Evolutionary conservation across 2,797 vertebrate species (phyloP).

Genomic region (Okamejei kenojei): DNA sequence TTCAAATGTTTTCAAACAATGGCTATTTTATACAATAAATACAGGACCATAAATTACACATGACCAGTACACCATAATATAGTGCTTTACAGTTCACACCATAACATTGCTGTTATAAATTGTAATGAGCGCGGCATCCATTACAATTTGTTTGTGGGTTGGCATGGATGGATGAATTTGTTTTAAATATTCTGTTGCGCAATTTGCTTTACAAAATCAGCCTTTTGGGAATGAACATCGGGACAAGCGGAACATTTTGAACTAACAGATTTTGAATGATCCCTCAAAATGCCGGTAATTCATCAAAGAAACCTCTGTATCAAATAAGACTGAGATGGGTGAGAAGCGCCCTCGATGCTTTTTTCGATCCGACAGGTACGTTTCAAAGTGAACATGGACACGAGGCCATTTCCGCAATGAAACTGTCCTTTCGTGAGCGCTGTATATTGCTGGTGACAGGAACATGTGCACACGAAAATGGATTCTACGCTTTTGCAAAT

Average conservation of each 20-base stretch:
- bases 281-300: not conserved
- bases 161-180: not conserved
- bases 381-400: not conserved
- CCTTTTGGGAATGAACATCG: no score
- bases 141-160: not conserved
- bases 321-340: not conserved
- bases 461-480: not conserved
- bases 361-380: not conserved
- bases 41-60: not conserved
- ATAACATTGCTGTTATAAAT: no score
- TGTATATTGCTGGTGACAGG: not conserved
- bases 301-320: not conserved
- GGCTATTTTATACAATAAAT: not conserved
- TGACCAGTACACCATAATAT: not conserved
- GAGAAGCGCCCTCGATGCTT: not conserved
- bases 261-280: not conserved
- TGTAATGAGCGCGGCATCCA: not conserved
- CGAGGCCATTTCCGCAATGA: not conserved
- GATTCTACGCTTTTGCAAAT: not conserved
- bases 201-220: not conserved
- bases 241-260: not conserved
- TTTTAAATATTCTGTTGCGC: not conserved
- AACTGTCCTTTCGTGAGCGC: not conserved
- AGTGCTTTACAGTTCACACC: not conserved
- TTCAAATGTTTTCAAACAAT: constrained; percentile 1